phyloP scores from a whole-genome alignment of 2,797 vertebrate genomes.

The Enteromius trimaculatus region DNA sequence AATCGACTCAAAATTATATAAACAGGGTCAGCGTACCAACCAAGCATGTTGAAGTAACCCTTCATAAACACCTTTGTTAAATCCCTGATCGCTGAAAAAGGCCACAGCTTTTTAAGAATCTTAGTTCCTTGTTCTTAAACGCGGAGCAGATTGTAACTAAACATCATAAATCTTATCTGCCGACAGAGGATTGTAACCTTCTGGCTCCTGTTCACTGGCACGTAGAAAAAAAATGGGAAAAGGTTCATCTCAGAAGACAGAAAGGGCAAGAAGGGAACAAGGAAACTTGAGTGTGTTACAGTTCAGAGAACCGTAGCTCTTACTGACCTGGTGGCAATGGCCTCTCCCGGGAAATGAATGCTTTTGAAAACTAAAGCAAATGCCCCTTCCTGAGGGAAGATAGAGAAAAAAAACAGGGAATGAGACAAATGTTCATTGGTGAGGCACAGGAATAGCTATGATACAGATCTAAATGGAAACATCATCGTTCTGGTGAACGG shows the following conservation, averaged over 20 bases:
- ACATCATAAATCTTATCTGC: slow-evolving; percentile 1
- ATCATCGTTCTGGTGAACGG: slow-evolving; percentile 1
- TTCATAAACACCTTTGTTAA: not conserved
- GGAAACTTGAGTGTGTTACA: slow-evolving; percentile 14
- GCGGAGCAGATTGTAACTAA: not conserved
- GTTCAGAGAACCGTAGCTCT: not conserved
- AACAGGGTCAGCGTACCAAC: slow-evolving; percentile 2
- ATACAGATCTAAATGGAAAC: slow-evolving; percentile 24
- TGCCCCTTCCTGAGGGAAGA: slow-evolving; percentile 86
- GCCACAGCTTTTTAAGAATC: not conserved
- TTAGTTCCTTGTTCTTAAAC: not conserved
- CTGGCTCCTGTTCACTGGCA: slow-evolving; percentile 17
- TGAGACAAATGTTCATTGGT: not conserved
- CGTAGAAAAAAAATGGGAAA: not conserved
- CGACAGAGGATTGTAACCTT: not conserved
- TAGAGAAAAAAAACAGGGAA: slow-evolving; percentile 32
- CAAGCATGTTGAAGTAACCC: not conserved
- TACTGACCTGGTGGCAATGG: slow-evolving; percentile 88
- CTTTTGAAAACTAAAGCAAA: slow-evolving; percentile 97
- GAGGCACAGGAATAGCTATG: slow-evolving; percentile 18
- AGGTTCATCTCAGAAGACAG: slow-evolving; percentile 16
- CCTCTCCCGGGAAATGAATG: slow-evolving; percentile 90
- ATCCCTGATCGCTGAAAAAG: not conserved
- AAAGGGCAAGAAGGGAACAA: not conserved
- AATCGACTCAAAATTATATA: slow-evolving; percentile 42